A percentile compares a stretch with the other conserved stretches of the same genome.
phyloP scores from a whole-genome alignment of 2,113 vertebrate species.

The Campylorhamphus procurvoides region DNA sequence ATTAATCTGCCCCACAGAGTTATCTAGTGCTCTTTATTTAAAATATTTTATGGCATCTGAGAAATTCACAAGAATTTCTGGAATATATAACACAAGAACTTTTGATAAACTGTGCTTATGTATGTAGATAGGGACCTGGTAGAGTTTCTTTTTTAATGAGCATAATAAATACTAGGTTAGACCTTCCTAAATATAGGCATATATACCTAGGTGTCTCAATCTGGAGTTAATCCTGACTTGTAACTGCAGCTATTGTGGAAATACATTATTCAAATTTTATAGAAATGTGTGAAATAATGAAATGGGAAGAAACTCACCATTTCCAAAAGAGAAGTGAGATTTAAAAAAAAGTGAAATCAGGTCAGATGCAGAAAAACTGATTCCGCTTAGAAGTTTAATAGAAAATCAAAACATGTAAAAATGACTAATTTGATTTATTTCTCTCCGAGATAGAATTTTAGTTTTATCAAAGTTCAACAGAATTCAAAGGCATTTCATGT shows the following conservation, averaged over 20 bases:
- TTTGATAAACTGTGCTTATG: not conserved
- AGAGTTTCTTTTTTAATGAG: not conserved
- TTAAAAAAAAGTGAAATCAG: not conserved
- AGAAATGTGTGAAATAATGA: not conserved
- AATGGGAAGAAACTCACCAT: rapidly evolving
- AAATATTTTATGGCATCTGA: not conserved
- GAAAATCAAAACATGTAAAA: not conserved
- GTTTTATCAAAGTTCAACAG: not conserved
- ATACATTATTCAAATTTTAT: not conserved
- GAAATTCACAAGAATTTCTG: not conserved
- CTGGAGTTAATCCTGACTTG: not conserved
- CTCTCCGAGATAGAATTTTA: not conserved
- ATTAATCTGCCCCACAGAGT: not conserved
- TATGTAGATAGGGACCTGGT: rapidly evolving
- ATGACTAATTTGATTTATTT: not conserved
- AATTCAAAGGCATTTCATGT: not conserved
- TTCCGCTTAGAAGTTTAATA: not conserved
- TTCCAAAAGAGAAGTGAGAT: not conserved
- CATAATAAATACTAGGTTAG: not conserved
- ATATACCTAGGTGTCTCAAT: not conserved
- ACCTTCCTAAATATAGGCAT: not conserved
- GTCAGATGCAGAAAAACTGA: not conserved
- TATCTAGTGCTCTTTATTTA: not conserved
- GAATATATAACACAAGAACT: not conserved
- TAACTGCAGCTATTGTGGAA: not conserved